Conservation (phyloP, 2,113 vertebrate genomes). For the Anthoscopus minutus region DNA sequence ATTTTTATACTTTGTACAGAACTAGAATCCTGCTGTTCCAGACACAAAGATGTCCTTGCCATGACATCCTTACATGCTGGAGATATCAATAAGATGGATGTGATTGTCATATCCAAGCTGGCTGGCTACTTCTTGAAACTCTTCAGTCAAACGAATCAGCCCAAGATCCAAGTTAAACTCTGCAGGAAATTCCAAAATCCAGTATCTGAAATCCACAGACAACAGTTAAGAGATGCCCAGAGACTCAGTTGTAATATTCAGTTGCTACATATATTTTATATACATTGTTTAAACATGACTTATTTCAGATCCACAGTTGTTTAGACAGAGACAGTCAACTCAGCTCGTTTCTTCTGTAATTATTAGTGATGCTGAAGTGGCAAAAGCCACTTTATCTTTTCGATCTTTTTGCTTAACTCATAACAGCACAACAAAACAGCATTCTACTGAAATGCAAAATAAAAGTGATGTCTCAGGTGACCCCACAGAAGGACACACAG, state of each 20-base stretch:
- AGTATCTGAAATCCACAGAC: conserved; percentile 81
- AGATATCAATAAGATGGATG: conserved; percentile 92
- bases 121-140: conserved; percentile 85
- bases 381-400: background rate
- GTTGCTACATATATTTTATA: background rate
- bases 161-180: conserved; percentile 96
- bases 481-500: background rate
- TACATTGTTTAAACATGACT: background rate
- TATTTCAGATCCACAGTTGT: background rate
- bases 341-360: background rate
- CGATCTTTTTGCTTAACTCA: background rate
- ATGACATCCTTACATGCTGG: conserved; percentile 85
- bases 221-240: background rate
- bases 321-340: background rate
- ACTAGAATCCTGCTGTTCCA: background rate
- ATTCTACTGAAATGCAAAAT: background rate
- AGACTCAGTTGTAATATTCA: background rate
- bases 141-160: conserved; percentile 87
- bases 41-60: background rate
- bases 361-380: background rate
- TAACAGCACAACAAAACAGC: background rate
- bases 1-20: background rate
- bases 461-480: background rate
- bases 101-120: conserved; percentile 87
- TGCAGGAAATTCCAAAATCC: conserved; percentile 95